Evolutionary conservation across 2,888 invertebrate species (phyloP).

Genomic region (Dryocosmus kuriphilus): DNA sequence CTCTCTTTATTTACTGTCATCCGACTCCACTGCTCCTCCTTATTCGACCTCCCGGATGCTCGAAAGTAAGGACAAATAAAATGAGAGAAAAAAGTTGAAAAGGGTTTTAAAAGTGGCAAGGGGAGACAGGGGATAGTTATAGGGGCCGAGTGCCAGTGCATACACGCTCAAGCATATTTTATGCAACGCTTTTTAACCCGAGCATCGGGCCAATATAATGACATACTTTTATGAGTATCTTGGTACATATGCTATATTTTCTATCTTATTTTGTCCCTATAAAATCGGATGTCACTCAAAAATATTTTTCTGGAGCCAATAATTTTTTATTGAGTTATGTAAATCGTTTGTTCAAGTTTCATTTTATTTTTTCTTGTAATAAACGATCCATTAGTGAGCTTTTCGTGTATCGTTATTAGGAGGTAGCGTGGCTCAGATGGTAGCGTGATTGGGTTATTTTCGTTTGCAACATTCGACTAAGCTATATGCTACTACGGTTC

Average conservation of each 20-base stretch:
- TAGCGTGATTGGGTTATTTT: too few relatives aligned
- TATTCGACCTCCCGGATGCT: constrained; percentile 52
- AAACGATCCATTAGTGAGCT: too few relatives aligned
- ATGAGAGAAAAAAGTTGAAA: constrained; percentile 46
- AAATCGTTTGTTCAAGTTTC: too few relatives aligned
- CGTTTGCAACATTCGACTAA: too few relatives aligned
- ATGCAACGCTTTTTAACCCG: constrained; percentile 19
- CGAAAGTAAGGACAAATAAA: constrained; percentile 48
- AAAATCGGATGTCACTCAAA: neutral
- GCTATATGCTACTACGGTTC: too few relatives aligned
- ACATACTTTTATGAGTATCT: neutral
- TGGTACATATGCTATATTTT: neutral
- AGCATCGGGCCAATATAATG: constrained; percentile 18
- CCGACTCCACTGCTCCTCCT: constrained; percentile 62
- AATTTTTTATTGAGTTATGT: too few relatives aligned
- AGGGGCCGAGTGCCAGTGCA: constrained; percentile 1
- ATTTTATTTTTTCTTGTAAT: too few relatives aligned
- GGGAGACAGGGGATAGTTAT: constrained; percentile 41
- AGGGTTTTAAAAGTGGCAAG: constrained; percentile 33
- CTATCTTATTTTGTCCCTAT: neutral
- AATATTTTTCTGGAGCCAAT: too few relatives aligned
- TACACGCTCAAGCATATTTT: constrained; percentile 6
- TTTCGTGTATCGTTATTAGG: too few relatives aligned
- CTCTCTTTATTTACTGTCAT: constrained; percentile 70
- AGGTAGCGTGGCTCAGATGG: too few relatives aligned